Evolutionary conservation across 2,113 vertebrate genomes (phyloP), one percentile per base, ranked within the genome.

Genomic region (Ceyx melanurus): DNA sequence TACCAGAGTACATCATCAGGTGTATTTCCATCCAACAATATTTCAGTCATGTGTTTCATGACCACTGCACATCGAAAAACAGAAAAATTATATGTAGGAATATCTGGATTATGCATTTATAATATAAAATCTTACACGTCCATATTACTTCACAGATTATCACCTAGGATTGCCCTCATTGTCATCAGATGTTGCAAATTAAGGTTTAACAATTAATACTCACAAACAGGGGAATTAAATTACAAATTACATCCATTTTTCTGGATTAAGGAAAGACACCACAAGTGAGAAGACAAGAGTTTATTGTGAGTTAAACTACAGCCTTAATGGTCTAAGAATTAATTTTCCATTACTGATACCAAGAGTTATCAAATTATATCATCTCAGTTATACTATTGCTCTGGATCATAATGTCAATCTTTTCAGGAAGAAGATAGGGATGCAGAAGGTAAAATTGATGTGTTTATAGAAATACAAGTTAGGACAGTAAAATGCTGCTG

Each of bases 401-500:
- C 28, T 72, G 11, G 1, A 1, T 82, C 33, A 6, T 42, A 57
- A 35, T 14, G 9, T 42, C 28, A 62, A 26, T 33, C 4, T 35
- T 46, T 76, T 56, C 13, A 48, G 21, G 45, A 76, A 60, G 43
- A 71, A 43, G 11, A 0, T 43, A 1, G 1, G 6, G 3, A 51
- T 57, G 6, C 4, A 57, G 68, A 53, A 67, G 14, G 4, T 29
- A 42, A 75, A 40, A 79, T 45, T 22, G 3, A 22, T 10, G 16
- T 7, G 19, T 7, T 56, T 68, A 64, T 57, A 60, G 19, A 60
- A 91, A 51, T 11, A 4, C 0, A 8, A 21, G 10, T 15, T 65
- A 50, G 3, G 2, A 1, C 4, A 28, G 4, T 31, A 9, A 0
- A 2, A 28, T 37, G 21, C 1, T 17, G 3, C 37, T 11, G 3